Evolutionary conservation across 1,140 invertebrate genomes (phyloP), one percentile per base, ranked within the genome.

Genomic region (Chrysopa pallens): DNA sequence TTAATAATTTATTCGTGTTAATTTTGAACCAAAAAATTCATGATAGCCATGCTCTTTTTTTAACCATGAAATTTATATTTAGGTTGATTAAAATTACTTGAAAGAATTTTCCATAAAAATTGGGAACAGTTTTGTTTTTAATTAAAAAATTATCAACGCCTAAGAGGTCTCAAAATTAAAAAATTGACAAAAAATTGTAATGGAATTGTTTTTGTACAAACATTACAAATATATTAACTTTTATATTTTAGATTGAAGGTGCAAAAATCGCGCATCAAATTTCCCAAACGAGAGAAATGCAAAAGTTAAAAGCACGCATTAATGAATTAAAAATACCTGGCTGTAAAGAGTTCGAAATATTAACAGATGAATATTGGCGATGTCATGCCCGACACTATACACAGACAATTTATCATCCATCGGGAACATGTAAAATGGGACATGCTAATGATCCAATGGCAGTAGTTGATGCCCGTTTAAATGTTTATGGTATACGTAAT

Each of bases 311-410:
- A 7, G 64, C 74, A 0, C 68, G 68, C 8, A 59, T 77, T 2
- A 78, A 79, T 48, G 64, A 68, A 5, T 66, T 72, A 38, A 56
- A 62, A 12, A 70, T 82, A 58, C 69, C 74, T 44, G 70, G 68
- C 8, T 79, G 78, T 49, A 57, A 62, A 0, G 48, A 69, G 8
- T 59, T 61, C 38, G 52, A 61, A 8, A 67, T 72, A 14, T 60
- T 72, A 46, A 78, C 75, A 0, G 70, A 76, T 28, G 68, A 75
- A 33, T 82, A 78, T 48, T 80, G 78, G 73, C 72, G 69, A 42
- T 85, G 82, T 53, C 66, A 78, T 46, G 72, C 74, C 1, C 61
- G 72, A 36, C 69, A 74, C 51, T 79, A 77, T 36, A 78, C 78
- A 0, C 61, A 73, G 48, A 76, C 75, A 29, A 69, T 82, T 38